Base-by-base conservation (phyloP, 1,140 invertebrate genomes). In the Wiebesia pumilae region DNA sequence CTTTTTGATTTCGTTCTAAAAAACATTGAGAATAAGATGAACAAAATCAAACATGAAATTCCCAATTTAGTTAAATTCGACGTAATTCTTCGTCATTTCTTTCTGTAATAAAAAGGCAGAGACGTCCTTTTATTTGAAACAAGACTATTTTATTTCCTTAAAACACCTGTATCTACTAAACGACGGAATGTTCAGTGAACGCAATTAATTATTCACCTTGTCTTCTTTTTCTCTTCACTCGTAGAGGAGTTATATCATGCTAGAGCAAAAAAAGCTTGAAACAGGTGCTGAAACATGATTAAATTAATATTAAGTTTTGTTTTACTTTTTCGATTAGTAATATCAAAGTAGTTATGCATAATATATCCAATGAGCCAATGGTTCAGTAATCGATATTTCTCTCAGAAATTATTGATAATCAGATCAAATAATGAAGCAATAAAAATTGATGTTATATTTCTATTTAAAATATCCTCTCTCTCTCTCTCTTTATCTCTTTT, bases 141-240 rank as follows among this genome's bases (percentile, higher is more conserved):
- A 54, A 24, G 27, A 54, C 77, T 33, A 54, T 54, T 40, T 19
- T 10, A 10, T 27, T 24, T 16, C 47, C 75, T 83, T 83, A 47
- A 83, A 83, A 58, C 51, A 40, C 51, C 81, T 75, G 47, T 83
- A 83, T 65, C n/a, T 71, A n/a, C 77, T 79, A 51, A 33, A 54
- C 43, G 33, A 54, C n/a, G 47, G 30, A 71, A 54, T 21, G 30
- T n/a, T 79, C 30, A 19, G 54, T 27, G n/a, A 40, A 65, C 54
- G 83, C 51, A 84, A 84, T 84, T 84, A 77, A 78, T 84, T 84
- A 62, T 84, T 73, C 71, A 84, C n/a, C 38, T 69, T n/a, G 7
- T n/a, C 35, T 43, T 75, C 35, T 80, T 54, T 73, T n/a, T 27
- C 30, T 65, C 38, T 40, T 30, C 62, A 27, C 27, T 38, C 27